phyloP scores from a whole-genome alignment of 2,888 invertebrate genomes.

The Yponomeuta cagnagella region DNA sequence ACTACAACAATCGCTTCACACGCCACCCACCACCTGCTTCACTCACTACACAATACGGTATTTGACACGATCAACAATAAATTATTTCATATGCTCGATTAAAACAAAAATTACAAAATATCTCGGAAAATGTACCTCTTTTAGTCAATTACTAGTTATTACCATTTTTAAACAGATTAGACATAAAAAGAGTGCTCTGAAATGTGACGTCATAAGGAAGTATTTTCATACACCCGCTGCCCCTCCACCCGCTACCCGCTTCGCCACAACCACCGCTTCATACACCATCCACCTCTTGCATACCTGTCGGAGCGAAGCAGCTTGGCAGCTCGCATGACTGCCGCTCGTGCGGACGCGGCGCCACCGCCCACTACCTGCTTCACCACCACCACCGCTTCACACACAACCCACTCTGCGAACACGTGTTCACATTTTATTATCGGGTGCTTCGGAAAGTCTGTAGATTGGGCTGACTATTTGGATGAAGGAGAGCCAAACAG shows the following conservation, averaged over 20 bases:
- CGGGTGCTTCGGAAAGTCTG: background rate
- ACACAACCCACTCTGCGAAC: slow-evolving; percentile 60
- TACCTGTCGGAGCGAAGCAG: slow-evolving; percentile 57
- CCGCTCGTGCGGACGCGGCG: slow-evolving; percentile 51
- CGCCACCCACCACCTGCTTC: too few relatives aligned
- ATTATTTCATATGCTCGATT: too few relatives aligned
- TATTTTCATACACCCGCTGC: slow-evolving; percentile 20
- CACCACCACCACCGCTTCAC: slow-evolving; percentile 69
- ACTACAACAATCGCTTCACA: too few relatives aligned
- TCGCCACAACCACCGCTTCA: slow-evolving; percentile 28
- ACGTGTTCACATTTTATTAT: background rate
- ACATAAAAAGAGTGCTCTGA: too few relatives aligned
- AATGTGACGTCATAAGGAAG: too few relatives aligned
- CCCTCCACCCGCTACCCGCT: slow-evolving; percentile 49
- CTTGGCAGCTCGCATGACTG: slow-evolving; percentile 57
- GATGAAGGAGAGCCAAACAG: too few relatives aligned
- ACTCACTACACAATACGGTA: too few relatives aligned
- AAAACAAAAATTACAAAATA: too few relatives aligned
- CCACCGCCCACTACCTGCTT: slow-evolving; percentile 66
- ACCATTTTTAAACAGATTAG: too few relatives aligned
- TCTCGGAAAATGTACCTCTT: too few relatives aligned
- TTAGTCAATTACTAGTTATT: too few relatives aligned
- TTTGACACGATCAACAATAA: too few relatives aligned
- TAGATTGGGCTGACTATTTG: background rate
- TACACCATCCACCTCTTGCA: background rate